Base-by-base conservation (phyloP, 2,888 invertebrate genomes). In the Dioctria rufipes region DNA sequence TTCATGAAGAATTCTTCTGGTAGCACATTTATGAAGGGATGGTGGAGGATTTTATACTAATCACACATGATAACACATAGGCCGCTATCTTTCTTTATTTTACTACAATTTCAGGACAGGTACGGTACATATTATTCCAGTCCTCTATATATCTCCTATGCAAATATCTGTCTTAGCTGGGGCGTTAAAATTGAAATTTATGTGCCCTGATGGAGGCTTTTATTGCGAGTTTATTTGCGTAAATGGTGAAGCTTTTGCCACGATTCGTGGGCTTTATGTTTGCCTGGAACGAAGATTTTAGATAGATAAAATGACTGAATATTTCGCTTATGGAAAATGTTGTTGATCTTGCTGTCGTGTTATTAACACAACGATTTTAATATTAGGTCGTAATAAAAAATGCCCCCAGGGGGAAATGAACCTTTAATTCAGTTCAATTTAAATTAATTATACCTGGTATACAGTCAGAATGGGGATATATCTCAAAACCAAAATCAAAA, bases 131-230 rank as follows among this genome's bases (percentile, higher is more conserved):
- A 25, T 25, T 25, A 25, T 25, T 73, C 40, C 73, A 42, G 39
- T 43, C 13, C 63, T 25, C 25, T 63, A 63, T 63, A 77, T 49
- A 63, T 77, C 77, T 61, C 51, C 43, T 43, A 77, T 77, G 77
- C 77, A 77, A 77, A 77, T 77, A 77, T 77, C 77, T 63, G 61
- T 63, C 77, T 77, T 77, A 77, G 49, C 63, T 37, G 40, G 25
- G 25, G 63, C 77, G 77, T 77, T 46, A 63, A 63, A 77, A 77
- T 77, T 77, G 77, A 77, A 77, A 77, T 77, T 77, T 77, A 77
- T 77, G 63, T 77, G 77, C 63, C 77, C 63, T 77, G 77, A 77
- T 63, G 77, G 63, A 77, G 49, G 77, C 61, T 63, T 46, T 63
- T 77, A 77, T 77, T 77, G 61, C 63, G 77, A 77, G 63, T 77